These are phyloP conservation scores for Paralichthys olivaceus DNA, from an alignment of 2,113 vertebrate species.

Conservation along the genomic window DNA sequence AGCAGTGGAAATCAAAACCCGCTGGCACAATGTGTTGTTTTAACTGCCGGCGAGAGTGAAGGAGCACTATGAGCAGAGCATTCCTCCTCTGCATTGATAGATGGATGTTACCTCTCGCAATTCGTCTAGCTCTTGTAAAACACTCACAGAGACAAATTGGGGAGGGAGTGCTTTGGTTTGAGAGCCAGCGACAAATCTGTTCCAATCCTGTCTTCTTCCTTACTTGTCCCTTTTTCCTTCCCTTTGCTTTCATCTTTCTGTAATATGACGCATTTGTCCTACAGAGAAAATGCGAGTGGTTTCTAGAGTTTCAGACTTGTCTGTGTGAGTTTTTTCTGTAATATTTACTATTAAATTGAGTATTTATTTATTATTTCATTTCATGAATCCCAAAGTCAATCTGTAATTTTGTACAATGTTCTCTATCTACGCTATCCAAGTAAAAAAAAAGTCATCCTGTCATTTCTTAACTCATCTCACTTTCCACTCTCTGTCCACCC, in stretches of 20 bases:
- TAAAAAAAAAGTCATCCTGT: background rate
- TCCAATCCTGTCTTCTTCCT: conserved; percentile 24
- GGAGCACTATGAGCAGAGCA: conserved; percentile 30
- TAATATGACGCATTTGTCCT: background rate
- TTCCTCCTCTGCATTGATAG: conserved; percentile 47
- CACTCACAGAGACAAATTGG: conserved; percentile 59
- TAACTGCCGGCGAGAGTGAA: conserved; percentile 39
- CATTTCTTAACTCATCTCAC: conserved; percentile 31
- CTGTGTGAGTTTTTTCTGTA: too few species aligned
- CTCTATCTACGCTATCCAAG: background rate
- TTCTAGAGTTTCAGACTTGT: too few species aligned
- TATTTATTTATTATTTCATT: too few species aligned
- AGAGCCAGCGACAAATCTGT: conserved; percentile 16
- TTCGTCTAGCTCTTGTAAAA: conserved; percentile 60
- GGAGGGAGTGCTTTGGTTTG: background rate
- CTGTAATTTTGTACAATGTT: background rate
- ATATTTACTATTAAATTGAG: too few species aligned
- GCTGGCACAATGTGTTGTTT: conserved; percentile 69
- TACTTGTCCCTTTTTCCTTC: background rate
- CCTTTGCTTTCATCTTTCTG: conserved; percentile 3
- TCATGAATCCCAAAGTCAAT: too few species aligned
- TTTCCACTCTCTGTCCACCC: conserved; percentile 39
- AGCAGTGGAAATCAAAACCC: conserved; percentile 71
- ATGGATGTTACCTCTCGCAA: conserved; percentile 52
- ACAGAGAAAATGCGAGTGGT: background rate